These are phyloP conservation scores for Vandiemenella viatica DNA, from an alignment of 2,888 invertebrate genomes.

Conservation along the genomic window DNA sequence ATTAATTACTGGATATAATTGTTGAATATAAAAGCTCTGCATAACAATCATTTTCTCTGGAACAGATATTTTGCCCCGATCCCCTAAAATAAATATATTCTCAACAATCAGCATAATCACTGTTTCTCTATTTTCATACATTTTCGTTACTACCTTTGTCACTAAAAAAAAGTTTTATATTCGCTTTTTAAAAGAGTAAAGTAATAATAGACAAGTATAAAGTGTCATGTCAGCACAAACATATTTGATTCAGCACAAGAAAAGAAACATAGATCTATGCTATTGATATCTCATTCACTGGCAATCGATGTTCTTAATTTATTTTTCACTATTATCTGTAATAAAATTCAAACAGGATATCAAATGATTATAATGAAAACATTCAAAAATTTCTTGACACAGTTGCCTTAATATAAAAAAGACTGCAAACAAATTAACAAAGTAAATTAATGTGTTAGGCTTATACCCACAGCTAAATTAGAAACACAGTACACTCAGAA, in stretches of 20 bases:
- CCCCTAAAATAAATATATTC: conserved; percentile 1
- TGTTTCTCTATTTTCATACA: conserved; percentile 3
- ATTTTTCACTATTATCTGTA: not conserved
- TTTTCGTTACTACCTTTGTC: not conserved
- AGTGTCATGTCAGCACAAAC: not conserved
- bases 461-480: not conserved
- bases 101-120: conserved; percentile 2
- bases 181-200: conserved; percentile 1
- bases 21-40: not conserved
- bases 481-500: not conserved
- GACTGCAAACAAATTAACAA: conserved; percentile 7
- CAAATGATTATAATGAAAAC: not conserved
- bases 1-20: not conserved
- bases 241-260: not conserved
- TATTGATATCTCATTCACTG: not conserved
- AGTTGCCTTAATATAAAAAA: conserved; percentile 10
- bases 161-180: not conserved
- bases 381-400: conserved; percentile 1
- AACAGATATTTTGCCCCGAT: not conserved
- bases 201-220: not conserved
- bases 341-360: not conserved
- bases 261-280: not conserved
- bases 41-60: not conserved
- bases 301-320: not conserved
- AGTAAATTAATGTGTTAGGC: conserved; percentile 2